Conservation (phyloP, 1,140 invertebrate genomes). For the Drosophila cardini region DNA sequence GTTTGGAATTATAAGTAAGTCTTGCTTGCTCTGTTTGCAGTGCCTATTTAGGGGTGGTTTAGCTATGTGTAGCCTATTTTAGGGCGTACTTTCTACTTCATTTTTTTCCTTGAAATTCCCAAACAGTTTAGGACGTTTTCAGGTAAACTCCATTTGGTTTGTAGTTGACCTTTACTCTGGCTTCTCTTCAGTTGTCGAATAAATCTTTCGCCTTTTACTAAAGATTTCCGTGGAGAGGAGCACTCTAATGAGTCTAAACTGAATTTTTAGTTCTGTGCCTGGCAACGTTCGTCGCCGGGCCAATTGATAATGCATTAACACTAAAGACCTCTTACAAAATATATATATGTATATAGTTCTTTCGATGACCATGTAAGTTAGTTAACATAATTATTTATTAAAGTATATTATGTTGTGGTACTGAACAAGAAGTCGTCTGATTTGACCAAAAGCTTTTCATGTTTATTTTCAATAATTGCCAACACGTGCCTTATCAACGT, state of each 20-base stretch:
- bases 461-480: conserved; percentile 81
- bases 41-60: background rate
- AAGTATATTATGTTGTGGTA: conserved; percentile 25
- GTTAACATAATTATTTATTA: too few species aligned
- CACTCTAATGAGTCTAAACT: conserved; percentile 60
- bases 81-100: background rate
- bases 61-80: conserved; percentile 9
- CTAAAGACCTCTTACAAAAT: too few species aligned
- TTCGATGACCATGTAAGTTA: too few species aligned
- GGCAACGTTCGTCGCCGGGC: too few species aligned
- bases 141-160: background rate
- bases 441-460: conserved; percentile 61
- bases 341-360: too few species aligned
- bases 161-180: conserved; percentile 36
- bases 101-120: conserved; percentile 26
- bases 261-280: conserved; percentile 26
- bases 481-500: conserved; percentile 82
- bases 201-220: conserved; percentile 86
- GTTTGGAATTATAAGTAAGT: too few species aligned
- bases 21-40: background rate
- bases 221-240: conserved; percentile 84
- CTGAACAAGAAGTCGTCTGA: conserved; percentile 67
- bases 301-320: too few species aligned
- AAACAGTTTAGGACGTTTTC: conserved; percentile 12
- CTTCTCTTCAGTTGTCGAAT: conserved; percentile 78